A percentile compares a stretch with the other conserved stretches of the same genome.
Conservation (phyloP, 2,797 vertebrate genomes). For the Ceyx erithaca region DNA sequence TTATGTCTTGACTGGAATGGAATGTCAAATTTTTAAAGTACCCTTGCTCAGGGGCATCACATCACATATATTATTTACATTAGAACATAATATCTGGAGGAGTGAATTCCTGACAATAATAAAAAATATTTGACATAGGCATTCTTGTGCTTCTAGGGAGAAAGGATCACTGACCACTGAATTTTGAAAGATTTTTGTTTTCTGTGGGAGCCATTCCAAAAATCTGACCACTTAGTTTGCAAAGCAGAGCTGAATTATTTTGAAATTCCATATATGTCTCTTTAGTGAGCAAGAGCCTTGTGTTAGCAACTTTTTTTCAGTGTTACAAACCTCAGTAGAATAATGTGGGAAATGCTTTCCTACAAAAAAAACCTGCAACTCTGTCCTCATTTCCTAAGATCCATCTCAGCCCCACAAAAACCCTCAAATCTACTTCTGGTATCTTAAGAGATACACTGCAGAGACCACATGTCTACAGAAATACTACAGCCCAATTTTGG, state of each 20-base stretch:
- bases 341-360: not conserved
- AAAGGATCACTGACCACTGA: constrained; percentile 3
- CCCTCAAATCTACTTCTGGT: not conserved
- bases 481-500: not conserved
- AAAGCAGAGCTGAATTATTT: not conserved
- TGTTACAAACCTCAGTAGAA: not conserved
- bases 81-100: not conserved
- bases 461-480: not conserved
- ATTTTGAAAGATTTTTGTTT: constrained; percentile 14
- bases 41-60: not conserved
- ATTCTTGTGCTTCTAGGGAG: not conserved
- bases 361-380: not conserved
- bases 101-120: not conserved
- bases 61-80: not conserved
- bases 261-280: not conserved
- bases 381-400: not conserved
- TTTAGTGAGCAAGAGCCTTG: not conserved
- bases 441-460: not conserved
- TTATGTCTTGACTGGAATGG: not conserved
- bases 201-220: not conserved
- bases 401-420: not conserved
- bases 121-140: not conserved
- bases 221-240: not conserved
- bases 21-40: not conserved
- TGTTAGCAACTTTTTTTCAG: not conserved